Evolutionary conservation across 1,140 invertebrate genomes (phyloP), one percentile per base, ranked within the genome.

Genomic region (Caenorhabditis brenneri): DNA sequence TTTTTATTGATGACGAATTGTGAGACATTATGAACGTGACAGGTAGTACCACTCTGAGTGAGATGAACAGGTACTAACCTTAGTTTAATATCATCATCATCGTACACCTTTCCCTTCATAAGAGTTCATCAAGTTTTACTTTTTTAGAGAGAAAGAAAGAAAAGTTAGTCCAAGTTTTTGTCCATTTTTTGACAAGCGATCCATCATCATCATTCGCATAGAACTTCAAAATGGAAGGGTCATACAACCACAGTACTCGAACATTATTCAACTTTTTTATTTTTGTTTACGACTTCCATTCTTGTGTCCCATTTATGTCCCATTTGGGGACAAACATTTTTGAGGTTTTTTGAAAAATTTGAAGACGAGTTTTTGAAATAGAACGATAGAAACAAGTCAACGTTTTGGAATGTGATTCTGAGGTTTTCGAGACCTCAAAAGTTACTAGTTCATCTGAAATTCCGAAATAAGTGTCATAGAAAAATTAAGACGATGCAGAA

Each of bases 121-220:
- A 12, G 10, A n/a, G 49, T 51, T n/a, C 15, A 51, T 51, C 49
- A 51, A 51, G n/a, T n/a, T n/a, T 55, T 55, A 10, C 10, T 55
- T 55, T 27, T 55, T 55, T 33, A 4, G 9, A 58, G 29, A 65
- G 36, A 39, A 65, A 65, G 2, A 24, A 16, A 65, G 31, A 36
- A 65, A 65, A n/a, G 15, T 16, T 74, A 24, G n/a, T 42, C 42
- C 19, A 74, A 74, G 19, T 42, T 74, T 74, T 74, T 74, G 65
- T 2, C 36, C 36, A 46, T 42, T 12, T n/a, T 74, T 42, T 39
- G 65, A 74, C 65, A 74, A 24, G 65, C 22, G 22, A 42, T 74
- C 65, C 65, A 74, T 74, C 65, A 74, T 74, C 65, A 74, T 74
- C 65, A 74, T 74, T 24, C 16, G 33, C 9, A 36, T 42, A 22